phyloP scores from a whole-genome alignment of 2,113 vertebrate genomes.

The Dissostichus mawsoni region DNA sequence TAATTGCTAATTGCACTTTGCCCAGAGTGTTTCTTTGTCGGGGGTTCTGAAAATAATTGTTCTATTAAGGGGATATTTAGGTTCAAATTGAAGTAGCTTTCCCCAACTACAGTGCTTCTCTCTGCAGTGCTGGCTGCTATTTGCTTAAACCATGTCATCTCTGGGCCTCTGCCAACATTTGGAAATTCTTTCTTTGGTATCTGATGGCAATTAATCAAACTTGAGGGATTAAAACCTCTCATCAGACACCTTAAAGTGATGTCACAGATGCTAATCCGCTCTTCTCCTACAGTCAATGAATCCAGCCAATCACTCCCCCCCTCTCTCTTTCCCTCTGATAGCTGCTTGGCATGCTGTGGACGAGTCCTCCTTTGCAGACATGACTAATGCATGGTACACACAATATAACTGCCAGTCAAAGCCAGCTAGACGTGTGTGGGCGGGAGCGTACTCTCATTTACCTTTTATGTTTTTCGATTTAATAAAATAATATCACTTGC shows the following conservation, averaged over 20 bases:
- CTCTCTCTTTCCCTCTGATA: constrained; percentile 10
- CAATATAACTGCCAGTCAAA: constrained; percentile 63
- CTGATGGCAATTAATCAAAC: constrained; percentile 44
- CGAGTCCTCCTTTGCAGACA: constrained; percentile 54
- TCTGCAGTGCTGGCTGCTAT: background rate
- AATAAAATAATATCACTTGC: constrained; percentile 58
- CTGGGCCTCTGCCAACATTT: background rate
- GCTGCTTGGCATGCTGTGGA: constrained; percentile 48
- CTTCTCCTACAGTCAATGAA: constrained; percentile 42
- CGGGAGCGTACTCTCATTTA: constrained; percentile 49
- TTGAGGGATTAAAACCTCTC: constrained; percentile 45
- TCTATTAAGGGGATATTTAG: constrained; percentile 8
- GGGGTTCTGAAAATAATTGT: constrained; percentile 15
- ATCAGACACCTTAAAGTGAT: constrained; percentile 45
- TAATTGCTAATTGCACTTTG: background rate
- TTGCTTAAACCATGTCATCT: background rate
- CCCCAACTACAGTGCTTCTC: background rate
- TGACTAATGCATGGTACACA: constrained; percentile 58
- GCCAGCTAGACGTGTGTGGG: constrained; percentile 57
- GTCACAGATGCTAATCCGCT: constrained; percentile 44
- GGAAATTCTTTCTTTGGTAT: constrained; percentile 22
- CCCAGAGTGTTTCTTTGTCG: background rate
- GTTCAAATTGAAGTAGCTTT: constrained; percentile 8
- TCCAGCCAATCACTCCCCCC: constrained; percentile 24
- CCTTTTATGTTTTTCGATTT: constrained; percentile 49